A percentile compares a stretch with the other conserved stretches of the same genome.
phyloP scores from a whole-genome alignment of 2,113 vertebrate species.

The Xyliphius kryptos region DNA sequence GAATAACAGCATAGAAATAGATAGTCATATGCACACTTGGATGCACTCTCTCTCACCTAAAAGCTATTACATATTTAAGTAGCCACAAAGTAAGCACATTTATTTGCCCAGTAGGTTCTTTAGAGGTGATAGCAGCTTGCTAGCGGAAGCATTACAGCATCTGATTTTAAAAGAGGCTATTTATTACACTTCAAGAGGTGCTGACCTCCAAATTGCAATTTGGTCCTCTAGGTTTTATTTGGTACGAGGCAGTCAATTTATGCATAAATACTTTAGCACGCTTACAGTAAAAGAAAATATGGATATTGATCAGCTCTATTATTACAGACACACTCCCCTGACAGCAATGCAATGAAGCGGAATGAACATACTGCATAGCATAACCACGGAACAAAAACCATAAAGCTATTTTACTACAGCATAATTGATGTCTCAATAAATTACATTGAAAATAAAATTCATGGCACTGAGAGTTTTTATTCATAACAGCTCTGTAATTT shows the following conservation, averaged over 20 bases:
- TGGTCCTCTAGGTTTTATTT: slow-evolving; percentile 54
- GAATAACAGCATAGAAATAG: no score
- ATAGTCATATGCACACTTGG: not conserved
- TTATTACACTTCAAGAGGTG: slow-evolving; percentile 55
- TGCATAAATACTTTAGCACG: slow-evolving; percentile 76
- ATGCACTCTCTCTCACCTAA: not conserved
- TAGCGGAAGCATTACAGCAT: slow-evolving; percentile 26
- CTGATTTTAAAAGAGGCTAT: slow-evolving; percentile 52
- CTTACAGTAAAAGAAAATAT: slow-evolving; percentile 69
- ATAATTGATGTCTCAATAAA: no score
- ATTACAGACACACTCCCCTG: slow-evolving; percentile 46
- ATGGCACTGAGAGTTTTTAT: no score
- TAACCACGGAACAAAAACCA: no score
- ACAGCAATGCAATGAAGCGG: slow-evolving; percentile 21
- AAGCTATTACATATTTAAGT: slow-evolving; percentile 17
- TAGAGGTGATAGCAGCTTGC: slow-evolving; percentile 14
- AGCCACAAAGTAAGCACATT: slow-evolving; percentile 38
- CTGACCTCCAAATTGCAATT: slow-evolving; percentile 56
- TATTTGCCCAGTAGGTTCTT: no score
- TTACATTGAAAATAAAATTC: no score
- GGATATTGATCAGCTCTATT: slow-evolving; percentile 69
- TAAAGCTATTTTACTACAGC: no score
- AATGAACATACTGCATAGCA: no score
- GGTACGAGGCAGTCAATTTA: slow-evolving; percentile 67
- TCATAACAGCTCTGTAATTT: no score